phyloP scores from a whole-genome alignment of 2,113 vertebrate genomes.

The Oreochromis spilurus region DNA sequence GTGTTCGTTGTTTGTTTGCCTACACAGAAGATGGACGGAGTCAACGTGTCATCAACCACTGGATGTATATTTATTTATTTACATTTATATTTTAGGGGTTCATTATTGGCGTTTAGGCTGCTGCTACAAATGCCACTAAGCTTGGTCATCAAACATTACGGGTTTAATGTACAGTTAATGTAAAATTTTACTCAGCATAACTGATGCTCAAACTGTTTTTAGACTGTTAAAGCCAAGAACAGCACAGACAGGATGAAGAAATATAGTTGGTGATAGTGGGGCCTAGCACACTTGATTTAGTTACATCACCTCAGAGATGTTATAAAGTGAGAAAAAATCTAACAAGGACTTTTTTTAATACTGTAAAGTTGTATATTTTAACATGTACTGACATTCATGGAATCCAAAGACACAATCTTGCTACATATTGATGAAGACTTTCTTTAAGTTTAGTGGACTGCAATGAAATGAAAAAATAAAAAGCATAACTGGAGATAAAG shows the following conservation, averaged over 20 bases:
- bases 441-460: not conserved
- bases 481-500: not conserved
- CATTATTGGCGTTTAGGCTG: not conserved
- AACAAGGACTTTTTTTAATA: not conserved
- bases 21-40: not conserved
- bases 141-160: not conserved
- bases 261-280: not conserved
- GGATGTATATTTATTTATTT: not conserved
- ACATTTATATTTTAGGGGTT: not conserved
- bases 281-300: not conserved
- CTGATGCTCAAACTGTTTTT: not conserved
- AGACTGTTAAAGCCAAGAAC: not conserved
- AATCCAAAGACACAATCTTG: not conserved
- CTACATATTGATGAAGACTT: not conserved
- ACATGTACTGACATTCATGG: not conserved
- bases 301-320: not conserved
- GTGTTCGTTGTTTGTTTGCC: not conserved
- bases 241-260: not conserved
- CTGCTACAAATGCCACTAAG: not conserved
- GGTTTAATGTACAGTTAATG: not conserved
- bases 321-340: not conserved
- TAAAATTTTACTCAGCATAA: not conserved
- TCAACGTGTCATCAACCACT: not conserved
- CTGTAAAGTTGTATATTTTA: not conserved
- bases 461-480: not conserved